Percentiles rank a stretch among this genome's conserved stretches.
phyloP scores from a whole-genome alignment of 2,888 invertebrate species.

The Icerya purchasi region DNA sequence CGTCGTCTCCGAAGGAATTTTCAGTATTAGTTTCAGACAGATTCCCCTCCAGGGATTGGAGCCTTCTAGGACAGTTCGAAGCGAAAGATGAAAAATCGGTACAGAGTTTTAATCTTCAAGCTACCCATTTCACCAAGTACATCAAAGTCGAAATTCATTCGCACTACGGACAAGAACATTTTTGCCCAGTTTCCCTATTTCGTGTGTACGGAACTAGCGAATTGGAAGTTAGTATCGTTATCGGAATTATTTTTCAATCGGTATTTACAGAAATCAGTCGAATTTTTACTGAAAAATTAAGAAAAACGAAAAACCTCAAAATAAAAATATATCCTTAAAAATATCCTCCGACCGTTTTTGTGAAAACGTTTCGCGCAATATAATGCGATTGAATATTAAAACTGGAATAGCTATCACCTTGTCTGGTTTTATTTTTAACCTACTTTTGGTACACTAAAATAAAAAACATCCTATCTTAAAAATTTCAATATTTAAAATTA shows the following conservation, averaged over 20 bases:
- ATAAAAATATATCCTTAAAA: too few species aligned
- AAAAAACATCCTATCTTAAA: too few species aligned
- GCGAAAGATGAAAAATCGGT: slow-evolving; percentile 69
- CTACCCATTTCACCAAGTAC: slow-evolving; percentile 25
- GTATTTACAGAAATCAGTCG: not conserved
- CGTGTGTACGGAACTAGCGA: slow-evolving; percentile 84
- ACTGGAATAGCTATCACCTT: too few species aligned
- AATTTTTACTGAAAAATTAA: not conserved
- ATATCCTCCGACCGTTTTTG: too few species aligned
- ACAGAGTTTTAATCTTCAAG: slow-evolving; percentile 62
- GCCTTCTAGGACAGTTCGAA: slow-evolving; percentile 61
- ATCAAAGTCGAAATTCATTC: slow-evolving; percentile 51
- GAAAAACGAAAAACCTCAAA: not conserved
- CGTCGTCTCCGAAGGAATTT: slow-evolving; percentile 85
- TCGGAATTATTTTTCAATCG: not conserved
- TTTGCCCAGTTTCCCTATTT: slow-evolving; percentile 90
- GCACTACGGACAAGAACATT: slow-evolving; percentile 91
- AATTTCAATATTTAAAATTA: too few species aligned
- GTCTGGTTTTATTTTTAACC: too few species aligned
- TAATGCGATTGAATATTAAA: too few species aligned
- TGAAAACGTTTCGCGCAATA: too few species aligned
- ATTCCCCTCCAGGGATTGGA: slow-evolving; percentile 82
- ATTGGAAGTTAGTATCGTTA: slow-evolving; percentile 52
- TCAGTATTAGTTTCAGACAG: slow-evolving; percentile 69
- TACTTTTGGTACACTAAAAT: too few species aligned